Evolutionary conservation across 2,113 vertebrate species (phyloP), one percentile per base, ranked within the genome.

Genomic region (Rhipidura dahli): DNA sequence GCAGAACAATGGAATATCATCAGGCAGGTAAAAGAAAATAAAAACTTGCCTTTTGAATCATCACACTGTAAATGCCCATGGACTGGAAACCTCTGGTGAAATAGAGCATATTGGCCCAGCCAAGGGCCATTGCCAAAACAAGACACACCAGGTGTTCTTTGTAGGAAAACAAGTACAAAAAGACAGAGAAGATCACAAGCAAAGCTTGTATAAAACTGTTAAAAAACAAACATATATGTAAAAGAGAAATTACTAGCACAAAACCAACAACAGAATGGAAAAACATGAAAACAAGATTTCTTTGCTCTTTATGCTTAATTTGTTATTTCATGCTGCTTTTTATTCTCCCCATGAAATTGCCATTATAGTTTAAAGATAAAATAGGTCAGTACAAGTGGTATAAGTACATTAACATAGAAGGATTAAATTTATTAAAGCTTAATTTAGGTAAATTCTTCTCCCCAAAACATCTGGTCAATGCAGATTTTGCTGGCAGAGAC

Each of bases 61-160:
- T 98, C 91, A 98, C 98, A 56, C 98, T 98, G 96, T 98, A 98
- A 93, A 98, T 98, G 84, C 98, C 98, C 98, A 98, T 98, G 86
- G 98, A 98, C 95, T 98, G 98, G 97, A 98, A 97, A 3, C 98
- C 98, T 86, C 98, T 97, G 10, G 98, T 98, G 97, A 98, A 98
- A 93, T 98, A 98, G 27, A 98, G 97, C 97, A 98, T 98, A 95
- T 98, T 98, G 81, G 98, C 98, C 98, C 98, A 98, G 90, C 98
- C 98, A 42, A 98, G 96, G 88, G 98, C 98, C 98, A 98, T 98
- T 70, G 98, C 98, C 97, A 98, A 96, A 96, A 98, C 98, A 18
- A 98, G 98, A 97, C 98, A 98, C 87, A 97, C 97, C 8, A 98
- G 97, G 96, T 98, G 98, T 94, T 98, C 98, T 96, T 98, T 98